Evolutionary conservation across 1,140 invertebrate genomes (phyloP).

Genomic region (Chlorops oryzae): DNA sequence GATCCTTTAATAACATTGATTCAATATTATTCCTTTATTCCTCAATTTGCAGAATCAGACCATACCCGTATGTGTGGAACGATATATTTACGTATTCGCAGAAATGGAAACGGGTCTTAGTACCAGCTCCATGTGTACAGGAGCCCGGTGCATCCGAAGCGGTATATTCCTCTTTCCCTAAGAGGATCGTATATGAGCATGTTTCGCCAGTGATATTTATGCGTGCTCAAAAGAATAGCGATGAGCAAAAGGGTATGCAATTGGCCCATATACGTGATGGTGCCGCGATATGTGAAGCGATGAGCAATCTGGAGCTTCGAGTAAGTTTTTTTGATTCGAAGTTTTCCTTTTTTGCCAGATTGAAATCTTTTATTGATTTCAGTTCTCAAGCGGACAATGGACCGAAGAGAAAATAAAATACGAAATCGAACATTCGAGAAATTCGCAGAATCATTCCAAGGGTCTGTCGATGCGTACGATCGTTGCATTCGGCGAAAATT

Average conservation of each 20-base stretch:
- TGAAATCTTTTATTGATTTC: not conserved
- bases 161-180: slow-evolving; percentile 61
- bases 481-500: slow-evolving; percentile 81
- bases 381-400: slow-evolving; percentile 51
- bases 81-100: slow-evolving; percentile 63
- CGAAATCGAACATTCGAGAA: slow-evolving; percentile 59
- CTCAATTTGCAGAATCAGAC: slow-evolving; percentile 55
- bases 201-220: slow-evolving; percentile 72
- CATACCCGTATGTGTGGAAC: slow-evolving; percentile 63
- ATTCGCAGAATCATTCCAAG: slow-evolving; percentile 61
- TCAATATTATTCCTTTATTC: not conserved
- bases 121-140: slow-evolving; percentile 66
- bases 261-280: slow-evolving; percentile 77
- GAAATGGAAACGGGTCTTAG: slow-evolving; percentile 60
- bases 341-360: not conserved
- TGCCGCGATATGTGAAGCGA: slow-evolving; percentile 85
- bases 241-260: slow-evolving; percentile 83
- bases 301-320: slow-evolving; percentile 76
- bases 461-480: slow-evolving; percentile 83
- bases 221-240: slow-evolving; percentile 78
- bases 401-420: slow-evolving; percentile 65
- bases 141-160: slow-evolving; percentile 69
- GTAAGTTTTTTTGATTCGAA: slow-evolving; percentile 36
- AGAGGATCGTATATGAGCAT: slow-evolving; percentile 53
- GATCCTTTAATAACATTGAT: too few species aligned